phyloP scores from a whole-genome alignment of 2,888 invertebrate genomes.

The Erynnis tages region DNA sequence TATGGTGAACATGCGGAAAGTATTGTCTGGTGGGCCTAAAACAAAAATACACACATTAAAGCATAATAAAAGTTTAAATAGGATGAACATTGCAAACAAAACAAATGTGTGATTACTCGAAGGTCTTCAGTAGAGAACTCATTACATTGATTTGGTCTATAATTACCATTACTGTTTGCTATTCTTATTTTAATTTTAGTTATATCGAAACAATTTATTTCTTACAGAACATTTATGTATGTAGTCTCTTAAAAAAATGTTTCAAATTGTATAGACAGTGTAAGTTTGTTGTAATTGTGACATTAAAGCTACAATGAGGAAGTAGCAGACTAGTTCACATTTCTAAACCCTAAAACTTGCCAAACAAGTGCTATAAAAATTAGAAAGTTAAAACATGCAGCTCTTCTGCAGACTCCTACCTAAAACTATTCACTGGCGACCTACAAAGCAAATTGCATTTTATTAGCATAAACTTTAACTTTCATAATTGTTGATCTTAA shows the following conservation, averaged over 20 bases:
- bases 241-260: not conserved
- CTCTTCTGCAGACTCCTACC: conserved; percentile 63
- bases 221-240: not conserved
- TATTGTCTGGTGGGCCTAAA: conserved; percentile 95
- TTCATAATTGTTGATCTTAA: conserved; percentile 68
- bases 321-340: conserved; percentile 43
- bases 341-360: conserved; percentile 72
- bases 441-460: conserved; percentile 76
- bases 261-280: too few relatives aligned
- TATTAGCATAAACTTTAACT: conserved; percentile 73
- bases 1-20: conserved; percentile 96
- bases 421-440: conserved; percentile 61
- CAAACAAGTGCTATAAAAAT: conserved; percentile 68
- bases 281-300: too few relatives aligned
- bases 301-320: conserved; percentile 19
- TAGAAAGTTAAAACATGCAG: conserved; percentile 74
- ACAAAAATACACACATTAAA: conserved; percentile 45
- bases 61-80: conserved; percentile 63
- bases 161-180: conserved; percentile 52
- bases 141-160: conserved; percentile 47
- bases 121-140: conserved; percentile 59
- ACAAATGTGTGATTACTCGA: conserved; percentile 54
- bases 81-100: conserved; percentile 45
- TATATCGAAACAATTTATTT: conserved; percentile 18
- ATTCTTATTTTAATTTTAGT: conserved; percentile 64